Conservation (phyloP, 2,113 vertebrate genomes). For the Holacanthus passer region DNA sequence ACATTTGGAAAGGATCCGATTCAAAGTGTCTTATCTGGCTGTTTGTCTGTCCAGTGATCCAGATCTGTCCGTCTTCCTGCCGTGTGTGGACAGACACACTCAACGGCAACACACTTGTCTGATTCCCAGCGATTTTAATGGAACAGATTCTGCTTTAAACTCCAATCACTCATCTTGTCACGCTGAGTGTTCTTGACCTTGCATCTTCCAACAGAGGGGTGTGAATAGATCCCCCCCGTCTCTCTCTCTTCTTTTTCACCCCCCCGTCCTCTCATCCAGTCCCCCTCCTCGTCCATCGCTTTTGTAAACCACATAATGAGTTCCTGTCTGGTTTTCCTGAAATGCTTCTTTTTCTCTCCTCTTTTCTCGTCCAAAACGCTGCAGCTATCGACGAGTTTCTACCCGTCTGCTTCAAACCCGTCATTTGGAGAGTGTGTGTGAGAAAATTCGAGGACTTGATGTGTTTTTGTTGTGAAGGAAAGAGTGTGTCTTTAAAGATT, state of each 20-base stretch:
- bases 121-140: constrained; percentile 51
- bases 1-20: background rate
- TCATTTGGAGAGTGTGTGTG: background rate
- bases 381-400: constrained; percentile 13
- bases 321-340: constrained; percentile 36
- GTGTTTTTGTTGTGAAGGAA: constrained; percentile 14
- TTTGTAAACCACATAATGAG: constrained; percentile 50
- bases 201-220: constrained; percentile 39
- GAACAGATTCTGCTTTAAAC: constrained; percentile 53
- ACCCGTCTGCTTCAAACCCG: constrained; percentile 24
- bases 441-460: constrained; percentile 8
- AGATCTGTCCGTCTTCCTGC: constrained; percentile 24
- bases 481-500: background rate
- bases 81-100: constrained; percentile 21
- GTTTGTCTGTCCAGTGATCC: background rate
- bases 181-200: constrained; percentile 64
- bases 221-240: constrained; percentile 32
- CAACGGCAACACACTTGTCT: constrained; percentile 18
- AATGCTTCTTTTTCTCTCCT: constrained; percentile 3
- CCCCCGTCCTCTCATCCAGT: background rate
- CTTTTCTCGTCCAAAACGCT: background rate
- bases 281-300: background rate
- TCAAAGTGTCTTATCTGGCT: background rate
- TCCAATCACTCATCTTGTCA: constrained; percentile 55
- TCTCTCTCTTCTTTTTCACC: background rate